Percentiles rank a stretch among this genome's conserved stretches.
These are phyloP conservation scores for Caenorhabditis remanei DNA, from an alignment of 1,140 invertebrate genomes.

Conservation along the genomic window DNA sequence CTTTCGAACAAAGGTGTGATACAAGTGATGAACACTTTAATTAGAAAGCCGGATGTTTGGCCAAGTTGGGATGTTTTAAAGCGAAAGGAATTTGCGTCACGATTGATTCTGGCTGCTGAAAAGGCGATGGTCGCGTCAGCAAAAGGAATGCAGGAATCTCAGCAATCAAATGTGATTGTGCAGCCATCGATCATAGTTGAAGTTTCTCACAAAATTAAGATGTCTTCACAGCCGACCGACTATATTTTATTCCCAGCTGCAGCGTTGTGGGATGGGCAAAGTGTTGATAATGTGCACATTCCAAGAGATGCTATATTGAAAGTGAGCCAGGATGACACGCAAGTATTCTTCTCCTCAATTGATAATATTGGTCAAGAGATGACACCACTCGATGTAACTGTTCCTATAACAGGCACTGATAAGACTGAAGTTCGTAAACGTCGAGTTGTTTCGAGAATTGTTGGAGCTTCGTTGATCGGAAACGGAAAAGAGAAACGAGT, in stretches of 20 bases:
- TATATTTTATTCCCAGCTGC: constrained; percentile 56
- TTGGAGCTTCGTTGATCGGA: constrained; percentile 57
- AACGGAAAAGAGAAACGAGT: constrained; percentile 56
- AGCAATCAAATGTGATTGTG: constrained; percentile 32
- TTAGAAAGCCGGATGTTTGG: constrained; percentile 13
- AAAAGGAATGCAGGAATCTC: constrained; percentile 17
- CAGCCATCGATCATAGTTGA: constrained; percentile 31
- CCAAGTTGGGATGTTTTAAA: constrained; percentile 23
- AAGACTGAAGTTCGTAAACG: constrained; percentile 45
- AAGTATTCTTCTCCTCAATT: constrained; percentile 62
- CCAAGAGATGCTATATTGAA: constrained; percentile 56
- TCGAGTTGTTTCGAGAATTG: constrained; percentile 62
- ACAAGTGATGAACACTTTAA: constrained; percentile 43
- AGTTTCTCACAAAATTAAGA: constrained; percentile 33
- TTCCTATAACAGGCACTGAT: constrained; percentile 8
- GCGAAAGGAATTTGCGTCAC: constrained; percentile 21
- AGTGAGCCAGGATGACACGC: constrained; percentile 49
- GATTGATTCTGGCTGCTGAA: constrained; percentile 20
- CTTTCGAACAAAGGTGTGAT: constrained; percentile 22
- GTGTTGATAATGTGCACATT: constrained; percentile 56
- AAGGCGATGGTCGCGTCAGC: constrained; percentile 32
- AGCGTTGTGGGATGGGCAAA: constrained; percentile 46
- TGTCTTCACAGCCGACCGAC: constrained; percentile 44
- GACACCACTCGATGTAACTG: constrained; percentile 53
- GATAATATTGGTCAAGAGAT: constrained; percentile 58